Conservation (phyloP, 2,797 vertebrate species). For the Bradypus variegatus region DNA sequence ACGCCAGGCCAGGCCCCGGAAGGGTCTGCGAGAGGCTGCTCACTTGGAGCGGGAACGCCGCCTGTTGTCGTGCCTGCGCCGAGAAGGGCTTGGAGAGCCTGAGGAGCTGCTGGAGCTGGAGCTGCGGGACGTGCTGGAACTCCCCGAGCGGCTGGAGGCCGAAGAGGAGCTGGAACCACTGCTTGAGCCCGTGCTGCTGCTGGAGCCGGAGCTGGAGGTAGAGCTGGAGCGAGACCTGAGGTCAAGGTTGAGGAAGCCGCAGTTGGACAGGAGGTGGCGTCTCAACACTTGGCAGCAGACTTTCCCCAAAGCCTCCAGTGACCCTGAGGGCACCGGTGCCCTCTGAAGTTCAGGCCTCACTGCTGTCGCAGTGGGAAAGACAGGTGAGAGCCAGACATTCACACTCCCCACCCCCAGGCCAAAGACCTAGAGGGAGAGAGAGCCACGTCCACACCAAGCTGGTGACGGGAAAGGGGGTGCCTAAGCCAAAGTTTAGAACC, state of each 20-base stretch:
- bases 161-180: constrained; percentile 96
- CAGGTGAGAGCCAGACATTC: neutral
- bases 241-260: neutral
- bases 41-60: constrained; percentile 93
- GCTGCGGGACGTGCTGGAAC: constrained; percentile 91
- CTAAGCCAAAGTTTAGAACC: neutral
- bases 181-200: constrained; percentile 94
- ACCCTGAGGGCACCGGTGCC: neutral
- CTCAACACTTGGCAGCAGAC: neutral
- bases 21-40: constrained; percentile 27
- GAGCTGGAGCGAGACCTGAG: constrained; percentile 88
- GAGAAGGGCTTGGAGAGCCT: constrained; percentile 88
- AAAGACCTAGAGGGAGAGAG: neutral
- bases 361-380: neutral
- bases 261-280: neutral
- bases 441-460: neutral
- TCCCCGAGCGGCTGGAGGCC: constrained; percentile 91
- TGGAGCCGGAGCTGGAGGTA: constrained; percentile 93
- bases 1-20: neutral
- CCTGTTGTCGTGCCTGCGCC: constrained; percentile 92
- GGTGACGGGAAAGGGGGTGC: neutral
- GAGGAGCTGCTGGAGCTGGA: constrained; percentile 95
- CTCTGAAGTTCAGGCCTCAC: neutral
- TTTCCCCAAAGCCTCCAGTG: no score
- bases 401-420: neutral